phyloP scores from a whole-genome alignment of 1,140 invertebrate species.

The Chironomus tepperi region DNA sequence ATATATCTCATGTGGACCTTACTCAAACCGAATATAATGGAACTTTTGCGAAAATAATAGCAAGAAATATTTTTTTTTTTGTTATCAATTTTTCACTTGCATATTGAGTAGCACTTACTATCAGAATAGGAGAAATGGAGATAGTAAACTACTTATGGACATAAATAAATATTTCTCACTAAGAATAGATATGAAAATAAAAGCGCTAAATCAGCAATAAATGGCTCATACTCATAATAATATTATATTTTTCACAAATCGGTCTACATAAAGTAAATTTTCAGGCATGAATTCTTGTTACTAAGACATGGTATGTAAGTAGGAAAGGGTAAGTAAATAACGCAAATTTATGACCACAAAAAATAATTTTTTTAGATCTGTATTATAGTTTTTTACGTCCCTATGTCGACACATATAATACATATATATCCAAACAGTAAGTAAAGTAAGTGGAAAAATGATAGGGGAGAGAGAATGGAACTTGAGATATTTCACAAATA shows the following conservation, averaged over 20 bases:
- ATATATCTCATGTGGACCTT: not conserved
- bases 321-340: not conserved
- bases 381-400: constrained; percentile 1
- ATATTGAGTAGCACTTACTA: too few relatives aligned
- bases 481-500: not conserved
- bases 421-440: not conserved
- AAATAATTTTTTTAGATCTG: not conserved
- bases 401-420: not conserved
- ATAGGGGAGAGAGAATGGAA: not conserved
- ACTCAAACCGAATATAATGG: too few relatives aligned
- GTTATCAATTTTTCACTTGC: too few relatives aligned
- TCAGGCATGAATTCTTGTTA: not conserved
- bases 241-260: not conserved
- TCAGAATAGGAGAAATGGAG: too few relatives aligned
- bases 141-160: not conserved
- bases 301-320: too few relatives aligned
- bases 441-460: not conserved
- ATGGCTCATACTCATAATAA: not conserved
- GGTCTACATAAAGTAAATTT: constrained; percentile 9
- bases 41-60: too few relatives aligned
- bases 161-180: too few relatives aligned
- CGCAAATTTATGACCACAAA: not conserved
- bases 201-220: not conserved
- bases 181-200: too few relatives aligned
- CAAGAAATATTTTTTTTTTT: too few relatives aligned